Percentiles rank a stretch among this genome's conserved stretches.
phyloP scores from a whole-genome alignment of 2,113 vertebrate species.

The Bambusicola thoracicus region DNA sequence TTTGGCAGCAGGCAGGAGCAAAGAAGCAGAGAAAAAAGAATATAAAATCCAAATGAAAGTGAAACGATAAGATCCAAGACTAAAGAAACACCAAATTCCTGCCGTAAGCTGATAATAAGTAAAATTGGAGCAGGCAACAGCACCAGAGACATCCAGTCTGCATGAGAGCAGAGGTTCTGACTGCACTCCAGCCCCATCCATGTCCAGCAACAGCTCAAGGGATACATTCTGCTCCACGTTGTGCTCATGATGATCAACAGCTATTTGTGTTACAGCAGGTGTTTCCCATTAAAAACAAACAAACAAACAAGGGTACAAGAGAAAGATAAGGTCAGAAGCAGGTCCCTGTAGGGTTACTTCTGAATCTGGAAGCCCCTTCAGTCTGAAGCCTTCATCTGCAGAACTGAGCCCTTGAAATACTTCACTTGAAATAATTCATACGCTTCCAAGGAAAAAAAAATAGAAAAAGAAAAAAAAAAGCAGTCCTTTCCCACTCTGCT shows the following conservation, averaged over 20 bases:
- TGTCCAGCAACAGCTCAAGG: background rate
- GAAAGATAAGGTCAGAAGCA: background rate
- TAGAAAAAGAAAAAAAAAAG: rapidly evolving
- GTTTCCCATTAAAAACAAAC: background rate
- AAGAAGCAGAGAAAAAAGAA: background rate
- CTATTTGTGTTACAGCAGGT: background rate
- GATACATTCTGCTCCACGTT: background rate
- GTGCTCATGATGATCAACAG: rapidly evolving
- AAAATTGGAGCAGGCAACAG: background rate
- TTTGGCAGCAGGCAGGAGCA: background rate
- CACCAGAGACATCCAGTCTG: background rate
- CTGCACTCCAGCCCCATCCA: rapidly evolving
- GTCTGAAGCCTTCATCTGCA: background rate
- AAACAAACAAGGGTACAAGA: background rate
- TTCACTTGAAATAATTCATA: background rate
- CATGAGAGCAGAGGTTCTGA: background rate
- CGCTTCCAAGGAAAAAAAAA: background rate
- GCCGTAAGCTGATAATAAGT: background rate
- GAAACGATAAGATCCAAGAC: background rate
- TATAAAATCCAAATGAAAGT: background rate
- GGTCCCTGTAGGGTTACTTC: background rate
- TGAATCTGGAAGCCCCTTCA: background rate
- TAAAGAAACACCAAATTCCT: background rate
- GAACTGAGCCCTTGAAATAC: background rate
- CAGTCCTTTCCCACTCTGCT: background rate